These are phyloP conservation scores for mouse (Mus musculus) DNA, from an alignment of 2,113 vertebrate species.

Conservation along the genomic window DNA sequence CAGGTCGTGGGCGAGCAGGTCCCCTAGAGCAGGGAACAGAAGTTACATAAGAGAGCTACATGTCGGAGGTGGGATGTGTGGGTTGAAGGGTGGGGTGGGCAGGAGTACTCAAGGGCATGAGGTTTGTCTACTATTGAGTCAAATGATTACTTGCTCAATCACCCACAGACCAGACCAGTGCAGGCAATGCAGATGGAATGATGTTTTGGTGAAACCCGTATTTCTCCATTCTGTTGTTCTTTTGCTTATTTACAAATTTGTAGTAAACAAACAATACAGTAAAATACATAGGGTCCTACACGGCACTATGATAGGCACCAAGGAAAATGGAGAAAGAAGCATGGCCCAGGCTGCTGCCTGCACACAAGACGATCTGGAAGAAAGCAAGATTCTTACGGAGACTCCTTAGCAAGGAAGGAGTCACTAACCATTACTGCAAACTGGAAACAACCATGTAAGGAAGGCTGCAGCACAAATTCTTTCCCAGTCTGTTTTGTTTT, in stretches of 20 bases:
- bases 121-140: background rate
- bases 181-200: background rate
- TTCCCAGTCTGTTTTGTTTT: background rate
- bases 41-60: background rate
- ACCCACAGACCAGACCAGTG: background rate
- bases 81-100: background rate
- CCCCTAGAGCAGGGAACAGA: conserved; percentile 72
- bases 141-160: background rate
- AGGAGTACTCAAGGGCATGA: background rate
- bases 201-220: background rate
- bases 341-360: background rate
- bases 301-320: background rate
- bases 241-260: background rate
- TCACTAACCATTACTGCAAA: background rate
- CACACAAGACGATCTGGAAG: background rate
- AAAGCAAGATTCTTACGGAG: background rate
- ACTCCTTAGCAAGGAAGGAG: background rate
- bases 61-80: background rate
- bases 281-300: background rate
- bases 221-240: background rate
- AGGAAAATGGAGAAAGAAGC: background rate
- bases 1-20: conserved; percentile 84
- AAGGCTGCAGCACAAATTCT: background rate
- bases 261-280: background rate
- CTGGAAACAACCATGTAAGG: background rate